Evolutionary conservation across 1,140 invertebrate genomes (phyloP).

Genomic region (Cotesia glomerata): DNA sequence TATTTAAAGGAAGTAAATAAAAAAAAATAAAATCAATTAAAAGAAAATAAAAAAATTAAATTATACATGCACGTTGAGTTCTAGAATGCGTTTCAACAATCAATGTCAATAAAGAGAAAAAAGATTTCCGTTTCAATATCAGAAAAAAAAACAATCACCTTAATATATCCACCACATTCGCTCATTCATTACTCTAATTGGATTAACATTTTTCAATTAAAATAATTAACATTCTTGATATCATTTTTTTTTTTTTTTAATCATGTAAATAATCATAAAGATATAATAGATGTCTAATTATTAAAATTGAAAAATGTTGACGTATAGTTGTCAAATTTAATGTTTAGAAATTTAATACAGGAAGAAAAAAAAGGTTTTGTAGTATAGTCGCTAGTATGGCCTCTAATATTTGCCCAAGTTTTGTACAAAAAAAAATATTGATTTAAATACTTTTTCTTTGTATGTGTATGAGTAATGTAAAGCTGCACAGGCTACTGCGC

Average conservation of each 20-base stretch:
- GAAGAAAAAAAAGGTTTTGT: neutral
- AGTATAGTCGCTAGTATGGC: slow-evolving; percentile 32
- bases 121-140: slow-evolving; percentile 1
- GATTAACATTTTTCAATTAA: slow-evolving; percentile 28
- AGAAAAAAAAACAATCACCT: slow-evolving; percentile 34
- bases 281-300: neutral
- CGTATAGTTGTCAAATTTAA: slow-evolving; percentile 13
- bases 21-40: neutral
- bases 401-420: slow-evolving; percentile 35
- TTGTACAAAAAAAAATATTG: slow-evolving; percentile 23
- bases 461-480: slow-evolving; percentile 54
- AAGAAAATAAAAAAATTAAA: slow-evolving; percentile 38
- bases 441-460: slow-evolving; percentile 31
- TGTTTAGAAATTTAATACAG: slow-evolving; percentile 11
- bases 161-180: slow-evolving; percentile 35
- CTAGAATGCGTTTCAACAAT: slow-evolving; percentile 44
- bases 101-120: slow-evolving; percentile 45
- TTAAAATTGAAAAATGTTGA: slow-evolving; percentile 18
- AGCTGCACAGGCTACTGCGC: slow-evolving; percentile 51
- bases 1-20: slow-evolving; percentile 17
- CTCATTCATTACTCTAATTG: slow-evolving; percentile 33
- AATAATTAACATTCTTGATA: neutral
- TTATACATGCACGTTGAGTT: slow-evolving; percentile 58
- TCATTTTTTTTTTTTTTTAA: neutral
- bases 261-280: neutral